These are phyloP conservation scores for Gymnothorax reevesii DNA, from an alignment of 2,797 vertebrate species.

Conservation along the genomic window DNA sequence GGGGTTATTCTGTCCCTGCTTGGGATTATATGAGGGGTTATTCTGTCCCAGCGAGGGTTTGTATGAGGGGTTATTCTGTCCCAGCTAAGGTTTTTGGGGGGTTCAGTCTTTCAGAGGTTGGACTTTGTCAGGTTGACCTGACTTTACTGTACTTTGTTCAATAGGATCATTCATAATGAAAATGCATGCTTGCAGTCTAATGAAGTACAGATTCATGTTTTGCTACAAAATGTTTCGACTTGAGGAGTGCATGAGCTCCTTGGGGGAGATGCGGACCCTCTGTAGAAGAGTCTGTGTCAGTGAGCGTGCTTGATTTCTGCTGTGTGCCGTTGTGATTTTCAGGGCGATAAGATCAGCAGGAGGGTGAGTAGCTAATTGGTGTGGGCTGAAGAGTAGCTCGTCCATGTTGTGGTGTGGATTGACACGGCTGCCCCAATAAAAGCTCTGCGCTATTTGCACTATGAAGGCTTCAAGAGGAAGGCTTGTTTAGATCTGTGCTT, in stretches of 20 bases:
- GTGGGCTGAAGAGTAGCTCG: slow-evolving; percentile 61
- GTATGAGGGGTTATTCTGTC: too few species aligned
- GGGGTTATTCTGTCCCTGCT: slow-evolving; percentile 91
- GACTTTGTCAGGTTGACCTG: too few species aligned
- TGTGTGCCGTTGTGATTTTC: slow-evolving; percentile 87
- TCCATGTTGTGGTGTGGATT: slow-evolving; percentile 48
- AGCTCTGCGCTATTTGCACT: not conserved
- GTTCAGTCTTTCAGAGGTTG: too few species aligned
- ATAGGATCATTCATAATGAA: too few species aligned
- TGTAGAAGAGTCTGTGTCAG: slow-evolving; percentile 21
- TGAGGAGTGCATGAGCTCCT: too few species aligned
- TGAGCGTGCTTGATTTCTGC: slow-evolving; percentile 54
- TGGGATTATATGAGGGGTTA: slow-evolving; percentile 31
- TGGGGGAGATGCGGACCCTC: not conserved
- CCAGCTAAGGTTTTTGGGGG: too few species aligned
- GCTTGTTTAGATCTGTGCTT: too few species aligned
- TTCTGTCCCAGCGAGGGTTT: not conserved
- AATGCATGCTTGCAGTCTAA: too few species aligned
- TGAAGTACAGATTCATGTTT: too few species aligned
- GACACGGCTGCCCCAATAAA: slow-evolving; percentile 25
- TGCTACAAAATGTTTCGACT: too few species aligned
- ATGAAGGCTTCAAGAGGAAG: too few species aligned
- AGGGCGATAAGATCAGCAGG: slow-evolving; percentile 99
- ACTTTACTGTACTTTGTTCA: too few species aligned
- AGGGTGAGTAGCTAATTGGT: slow-evolving; percentile 86